Conservation (phyloP, 2,888 invertebrate genomes). For the Amblyjoppa proteus region DNA sequence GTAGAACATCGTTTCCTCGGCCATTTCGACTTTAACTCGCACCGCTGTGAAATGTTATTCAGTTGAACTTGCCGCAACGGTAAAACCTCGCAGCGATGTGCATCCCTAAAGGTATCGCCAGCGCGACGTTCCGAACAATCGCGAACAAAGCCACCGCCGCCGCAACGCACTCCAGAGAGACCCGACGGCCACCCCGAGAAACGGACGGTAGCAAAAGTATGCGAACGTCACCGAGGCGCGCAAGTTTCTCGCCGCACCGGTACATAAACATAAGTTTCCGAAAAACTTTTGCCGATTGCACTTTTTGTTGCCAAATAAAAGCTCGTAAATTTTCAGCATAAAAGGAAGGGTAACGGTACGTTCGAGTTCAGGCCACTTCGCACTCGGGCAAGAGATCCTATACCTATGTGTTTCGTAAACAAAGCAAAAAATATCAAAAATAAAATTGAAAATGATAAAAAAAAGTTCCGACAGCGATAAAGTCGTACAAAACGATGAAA, state of each 20-base stretch:
- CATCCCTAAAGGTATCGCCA: neutral
- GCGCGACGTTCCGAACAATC: neutral
- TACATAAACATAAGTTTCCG: conserved; percentile 6
- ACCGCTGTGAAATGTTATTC: neutral
- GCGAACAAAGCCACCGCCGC: neutral
- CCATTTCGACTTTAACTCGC: neutral
- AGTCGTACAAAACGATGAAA: too few relatives aligned
- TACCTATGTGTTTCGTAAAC: neutral
- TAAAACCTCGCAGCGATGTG: neutral
- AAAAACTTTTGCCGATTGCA: neutral
- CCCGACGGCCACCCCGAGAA: neutral
- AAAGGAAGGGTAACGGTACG: neutral
- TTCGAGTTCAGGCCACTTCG: neutral
- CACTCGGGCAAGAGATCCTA: neutral
- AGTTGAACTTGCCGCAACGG: neutral
- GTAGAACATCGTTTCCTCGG: neutral
- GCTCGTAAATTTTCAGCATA: conserved; percentile 8
- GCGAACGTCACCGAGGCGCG: neutral
- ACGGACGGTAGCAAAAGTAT: neutral
- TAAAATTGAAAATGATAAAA: neutral
- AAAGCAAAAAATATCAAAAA: neutral
- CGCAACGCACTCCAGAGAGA: neutral
- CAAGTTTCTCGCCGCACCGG: neutral
- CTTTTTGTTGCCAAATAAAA: conserved; percentile 2
- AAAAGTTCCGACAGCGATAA: too few relatives aligned